phyloP scores from a whole-genome alignment of 1,140 invertebrate genomes.

The Cyclargus thomasi region DNA sequence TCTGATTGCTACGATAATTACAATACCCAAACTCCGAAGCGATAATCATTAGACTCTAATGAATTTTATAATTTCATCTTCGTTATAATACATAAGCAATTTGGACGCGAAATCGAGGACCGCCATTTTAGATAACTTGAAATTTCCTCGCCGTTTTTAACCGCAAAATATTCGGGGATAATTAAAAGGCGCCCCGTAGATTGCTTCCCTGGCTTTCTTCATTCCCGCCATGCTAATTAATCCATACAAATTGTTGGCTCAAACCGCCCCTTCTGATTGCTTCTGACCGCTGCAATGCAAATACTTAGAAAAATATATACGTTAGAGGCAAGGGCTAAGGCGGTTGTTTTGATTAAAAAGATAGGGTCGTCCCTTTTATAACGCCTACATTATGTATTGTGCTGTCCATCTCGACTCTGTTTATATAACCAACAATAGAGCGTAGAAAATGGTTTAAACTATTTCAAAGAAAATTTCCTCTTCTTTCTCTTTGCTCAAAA shows the following conservation, averaged over 20 bases:
- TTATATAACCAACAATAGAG: not conserved
- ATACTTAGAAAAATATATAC: conserved; percentile 11
- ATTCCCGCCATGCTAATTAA: conserved; percentile 49
- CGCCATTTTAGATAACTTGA: conserved; percentile 4
- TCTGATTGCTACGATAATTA: not conserved
- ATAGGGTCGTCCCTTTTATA: conserved; percentile 3
- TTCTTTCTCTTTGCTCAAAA: not conserved
- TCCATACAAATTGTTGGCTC: conserved; percentile 49
- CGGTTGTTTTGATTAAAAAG: conserved; percentile 14
- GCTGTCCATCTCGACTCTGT: not conserved
- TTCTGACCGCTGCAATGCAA: conserved; percentile 27
- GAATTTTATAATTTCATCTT: conserved; percentile 14
- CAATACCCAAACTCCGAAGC: not conserved
- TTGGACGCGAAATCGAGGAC: conserved; percentile 1
- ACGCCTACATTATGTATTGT: conserved; percentile 1
- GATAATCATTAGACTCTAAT: conserved; percentile 4
- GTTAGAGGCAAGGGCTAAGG: not conserved
- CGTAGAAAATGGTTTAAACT: not conserved
- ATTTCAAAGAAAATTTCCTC: not conserved
- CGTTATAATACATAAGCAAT: conserved; percentile 14
- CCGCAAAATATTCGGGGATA: conserved; percentile 42
- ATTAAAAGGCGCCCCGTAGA: conserved; percentile 47
- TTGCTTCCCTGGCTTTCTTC: conserved; percentile 39
- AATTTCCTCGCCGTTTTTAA: conserved; percentile 27
- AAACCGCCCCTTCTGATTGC: conserved; percentile 45